These are phyloP conservation scores for Ostrea edulis DNA, from an alignment of 1,140 invertebrate species.

Conservation along the genomic window DNA sequence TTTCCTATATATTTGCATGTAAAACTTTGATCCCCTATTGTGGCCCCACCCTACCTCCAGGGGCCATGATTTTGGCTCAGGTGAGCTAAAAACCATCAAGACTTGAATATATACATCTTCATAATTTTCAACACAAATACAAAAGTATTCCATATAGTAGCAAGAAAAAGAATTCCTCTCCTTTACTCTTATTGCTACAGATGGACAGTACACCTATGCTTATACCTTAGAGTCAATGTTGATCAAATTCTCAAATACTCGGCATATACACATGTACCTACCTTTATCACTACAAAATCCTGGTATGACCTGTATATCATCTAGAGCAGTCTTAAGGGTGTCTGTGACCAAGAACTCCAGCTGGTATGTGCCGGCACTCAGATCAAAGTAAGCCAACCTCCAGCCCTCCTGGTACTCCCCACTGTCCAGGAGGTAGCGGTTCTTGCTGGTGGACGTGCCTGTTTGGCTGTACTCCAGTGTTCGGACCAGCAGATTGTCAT, in stretches of 20 bases:
- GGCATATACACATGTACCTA: slow-evolving; percentile 40
- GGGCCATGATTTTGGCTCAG: too few relatives aligned
- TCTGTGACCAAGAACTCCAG: slow-evolving; percentile 58
- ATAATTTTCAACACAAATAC: too few relatives aligned
- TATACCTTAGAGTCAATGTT: neutral
- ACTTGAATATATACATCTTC: too few relatives aligned
- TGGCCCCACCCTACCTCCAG: too few relatives aligned
- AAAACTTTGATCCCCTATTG: too few relatives aligned
- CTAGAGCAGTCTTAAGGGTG: slow-evolving; percentile 54
- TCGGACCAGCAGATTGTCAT: slow-evolving; percentile 51
- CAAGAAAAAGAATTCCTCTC: too few relatives aligned
- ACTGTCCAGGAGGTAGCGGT: slow-evolving; percentile 17
- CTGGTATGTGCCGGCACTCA: slow-evolving; percentile 60
- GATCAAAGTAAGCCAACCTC: slow-evolving; percentile 65
- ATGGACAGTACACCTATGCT: neutral
- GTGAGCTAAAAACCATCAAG: neutral
- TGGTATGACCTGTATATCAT: slow-evolving; percentile 62
- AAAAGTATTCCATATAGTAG: too few relatives aligned
- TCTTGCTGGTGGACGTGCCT: neutral
- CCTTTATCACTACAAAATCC: slow-evolving; percentile 61
- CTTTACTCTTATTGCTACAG: neutral
- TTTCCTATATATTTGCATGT: too few relatives aligned
- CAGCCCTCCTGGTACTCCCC: slow-evolving; percentile 59
- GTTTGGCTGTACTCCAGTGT: slow-evolving; percentile 42
- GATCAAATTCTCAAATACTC: too few relatives aligned